These are phyloP conservation scores for fruit fly (Drosophila melanogaster) DNA, from an alignment of 1,140 invertebrate species.

Conservation along the genomic window Release_6_plus_ISO1_MT NC_004354.4:19101501-19102000, in stretches of 20 bases:
- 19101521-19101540: slow-evolving; percentile 73
- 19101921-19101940: background rate
- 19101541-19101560: slow-evolving; percentile 27
- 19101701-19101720: slow-evolving; percentile 74
- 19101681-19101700: slow-evolving; percentile 75
- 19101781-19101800: background rate
- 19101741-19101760: slow-evolving; percentile 22
- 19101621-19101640: slow-evolving; percentile 9
- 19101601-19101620: slow-evolving; percentile 58
- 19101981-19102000: too few species aligned
- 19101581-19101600: slow-evolving; percentile 67
- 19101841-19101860: slow-evolving; percentile 31
- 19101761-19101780: slow-evolving; percentile 1
- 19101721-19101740: slow-evolving; percentile 6
- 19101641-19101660: background rate
- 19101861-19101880: background rate
- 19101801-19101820: slow-evolving; percentile 24
- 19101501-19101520: slow-evolving; percentile 35
- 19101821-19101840: slow-evolving; percentile 40
- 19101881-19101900: background rate
- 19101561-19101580: slow-evolving; percentile 53
- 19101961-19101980: too few species aligned
- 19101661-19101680: slow-evolving; percentile 34
- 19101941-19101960: too few species aligned
- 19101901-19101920: background rate